Conservation (phyloP, 2,113 vertebrate genomes). For the Boulengeromyrus knoepffleri region DNA sequence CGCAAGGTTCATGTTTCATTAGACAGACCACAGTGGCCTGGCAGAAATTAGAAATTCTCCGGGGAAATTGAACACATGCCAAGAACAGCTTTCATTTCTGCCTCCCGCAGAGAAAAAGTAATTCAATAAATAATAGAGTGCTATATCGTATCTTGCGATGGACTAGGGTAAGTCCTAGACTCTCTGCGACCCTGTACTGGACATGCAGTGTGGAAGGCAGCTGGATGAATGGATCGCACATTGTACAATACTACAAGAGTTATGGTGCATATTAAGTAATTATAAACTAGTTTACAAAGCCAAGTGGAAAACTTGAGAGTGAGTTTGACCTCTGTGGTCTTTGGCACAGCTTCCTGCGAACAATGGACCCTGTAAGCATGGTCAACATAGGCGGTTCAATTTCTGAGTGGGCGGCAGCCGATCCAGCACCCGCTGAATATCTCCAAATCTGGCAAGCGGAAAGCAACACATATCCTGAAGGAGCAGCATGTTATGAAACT, state of each 20-base stretch:
- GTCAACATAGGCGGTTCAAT: not conserved
- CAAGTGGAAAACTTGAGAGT: not conserved
- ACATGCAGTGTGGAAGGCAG: not conserved
- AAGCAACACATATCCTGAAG: slow-evolving; percentile 5
- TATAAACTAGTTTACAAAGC: not conserved
- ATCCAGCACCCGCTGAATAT: not conserved
- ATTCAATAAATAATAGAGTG: not conserved
- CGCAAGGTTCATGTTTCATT: not conserved
- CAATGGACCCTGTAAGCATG: not conserved
- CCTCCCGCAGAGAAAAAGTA: not conserved
- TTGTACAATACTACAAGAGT: not conserved
- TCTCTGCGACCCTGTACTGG: not conserved
- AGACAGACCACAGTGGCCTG: not conserved
- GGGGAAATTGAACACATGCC: not conserved
- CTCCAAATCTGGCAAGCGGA: slow-evolving; percentile 5
- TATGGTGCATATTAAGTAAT: not conserved
- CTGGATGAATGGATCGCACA: not conserved
- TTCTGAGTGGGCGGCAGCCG: not conserved
- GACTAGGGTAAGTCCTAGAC: not conserved
- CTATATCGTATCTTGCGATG: not conserved
- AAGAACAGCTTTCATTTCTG: not conserved
- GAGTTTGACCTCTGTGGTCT: not conserved
- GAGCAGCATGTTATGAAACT: slow-evolving; percentile 1
- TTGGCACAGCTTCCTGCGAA: not conserved
- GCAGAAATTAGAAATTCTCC: not conserved